Evolutionary conservation across 2,113 vertebrate species (phyloP).

Genomic region (Xiphorhynchus elegans): DNA sequence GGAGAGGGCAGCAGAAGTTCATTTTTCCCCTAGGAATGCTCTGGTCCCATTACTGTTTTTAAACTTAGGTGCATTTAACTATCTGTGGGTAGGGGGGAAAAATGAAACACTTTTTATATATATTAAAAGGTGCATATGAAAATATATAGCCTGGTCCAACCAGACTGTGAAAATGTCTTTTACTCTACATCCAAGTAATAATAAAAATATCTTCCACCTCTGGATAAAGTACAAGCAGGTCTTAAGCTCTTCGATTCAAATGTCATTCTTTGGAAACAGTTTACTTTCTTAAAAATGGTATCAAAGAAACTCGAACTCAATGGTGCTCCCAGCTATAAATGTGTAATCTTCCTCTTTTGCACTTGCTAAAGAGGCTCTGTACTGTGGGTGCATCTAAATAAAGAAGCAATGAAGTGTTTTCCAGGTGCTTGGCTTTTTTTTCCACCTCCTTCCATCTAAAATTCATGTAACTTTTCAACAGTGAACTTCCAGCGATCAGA

Average conservation of each 20-base stretch:
- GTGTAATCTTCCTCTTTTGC: conserved; percentile 71
- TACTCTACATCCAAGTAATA: conserved; percentile 63
- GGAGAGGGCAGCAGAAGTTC: conserved; percentile 82
- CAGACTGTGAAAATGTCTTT: conserved; percentile 69
- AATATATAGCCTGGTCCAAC: conserved; percentile 65
- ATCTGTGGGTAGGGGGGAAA: conserved; percentile 41
- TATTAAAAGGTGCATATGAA: conserved; percentile 73
- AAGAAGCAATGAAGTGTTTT: conserved; percentile 77
- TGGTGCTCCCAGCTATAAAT: conserved; percentile 74
- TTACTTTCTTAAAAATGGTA: conserved; percentile 71
- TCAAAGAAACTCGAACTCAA: conserved; percentile 57
- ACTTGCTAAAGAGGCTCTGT: conserved; percentile 72
- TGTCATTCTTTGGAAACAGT: conserved; percentile 70
- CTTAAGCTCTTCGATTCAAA: conserved; percentile 67
- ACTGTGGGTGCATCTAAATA: conserved; percentile 75
- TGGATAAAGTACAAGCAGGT: conserved; percentile 58
- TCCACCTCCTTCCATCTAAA: neutral
- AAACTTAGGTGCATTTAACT: conserved; percentile 57
- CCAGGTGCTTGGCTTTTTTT: conserved; percentile 62
- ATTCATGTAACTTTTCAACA: neutral
- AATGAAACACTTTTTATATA: conserved; percentile 67
- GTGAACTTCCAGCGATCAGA: neutral
- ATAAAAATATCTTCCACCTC: conserved; percentile 47
- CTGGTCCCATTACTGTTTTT: conserved; percentile 58
- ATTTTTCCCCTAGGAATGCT: conserved; percentile 71